A percentile compares a stretch with the other conserved stretches of the same genome.
Evolutionary conservation across 2,888 invertebrate genomes (phyloP).

Genomic region (Chrysotoxum bicinctum): DNA sequence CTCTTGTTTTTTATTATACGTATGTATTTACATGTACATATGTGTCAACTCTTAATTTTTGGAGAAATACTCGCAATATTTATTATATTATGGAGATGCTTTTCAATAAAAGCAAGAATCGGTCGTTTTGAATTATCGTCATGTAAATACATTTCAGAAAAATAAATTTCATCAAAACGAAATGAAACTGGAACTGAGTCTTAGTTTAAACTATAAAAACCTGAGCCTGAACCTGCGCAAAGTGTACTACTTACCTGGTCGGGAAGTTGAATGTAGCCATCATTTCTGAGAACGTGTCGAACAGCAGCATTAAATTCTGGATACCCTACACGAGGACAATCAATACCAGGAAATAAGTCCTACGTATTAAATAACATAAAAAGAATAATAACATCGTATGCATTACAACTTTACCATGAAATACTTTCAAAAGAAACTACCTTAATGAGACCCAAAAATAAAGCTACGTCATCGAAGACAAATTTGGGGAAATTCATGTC

Average conservation of each 20-base stretch:
- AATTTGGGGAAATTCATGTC: slow-evolving; percentile 98
- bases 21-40: too few species aligned
- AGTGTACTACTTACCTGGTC: slow-evolving; percentile 84
- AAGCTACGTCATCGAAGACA: slow-evolving; percentile 93
- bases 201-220: too few species aligned
- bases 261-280: slow-evolving; percentile 86
- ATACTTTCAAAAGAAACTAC: slow-evolving; percentile 78
- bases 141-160: too few species aligned
- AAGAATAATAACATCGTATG: neutral
- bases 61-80: too few species aligned
- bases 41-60: too few species aligned
- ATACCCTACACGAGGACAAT: slow-evolving; percentile 93
- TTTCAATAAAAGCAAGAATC: too few species aligned
- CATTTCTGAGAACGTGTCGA: slow-evolving; percentile 85
- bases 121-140: too few species aligned
- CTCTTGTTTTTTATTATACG: too few species aligned
- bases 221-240: neutral
- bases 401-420: neutral
- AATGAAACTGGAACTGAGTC: too few species aligned
- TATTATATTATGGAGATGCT: too few species aligned
- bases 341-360: slow-evolving; percentile 94
- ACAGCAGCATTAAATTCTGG: slow-evolving; percentile 93
- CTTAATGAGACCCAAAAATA: slow-evolving; percentile 92
- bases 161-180: too few species aligned
- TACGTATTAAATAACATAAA: slow-evolving; percentile 77